A percentile compares a stretch with the other conserved stretches of the same genome.
Evolutionary conservation across 2,113 vertebrate genomes (phyloP).

Genomic region (Mesoclemmys tuberculata): DNA sequence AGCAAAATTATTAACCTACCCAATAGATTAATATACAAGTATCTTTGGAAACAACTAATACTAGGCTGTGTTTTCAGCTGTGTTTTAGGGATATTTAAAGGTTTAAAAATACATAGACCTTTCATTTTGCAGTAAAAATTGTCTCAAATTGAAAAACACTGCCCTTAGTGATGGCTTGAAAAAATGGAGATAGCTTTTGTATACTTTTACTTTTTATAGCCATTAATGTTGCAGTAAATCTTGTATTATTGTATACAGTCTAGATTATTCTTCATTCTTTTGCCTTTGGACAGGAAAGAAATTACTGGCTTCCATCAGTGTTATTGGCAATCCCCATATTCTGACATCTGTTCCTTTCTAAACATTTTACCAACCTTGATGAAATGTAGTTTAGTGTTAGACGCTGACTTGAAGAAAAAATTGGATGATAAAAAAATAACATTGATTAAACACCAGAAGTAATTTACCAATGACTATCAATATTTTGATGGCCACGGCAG

Average conservation of each 20-base stretch:
- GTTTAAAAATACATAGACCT: slow-evolving; percentile 73
- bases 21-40: slow-evolving; percentile 77
- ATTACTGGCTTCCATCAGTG: slow-evolving; percentile 92
- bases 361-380: slow-evolving; percentile 94
- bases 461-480: slow-evolving; percentile 74
- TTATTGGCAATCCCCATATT: slow-evolving; percentile 90
- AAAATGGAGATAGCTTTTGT: slow-evolving; percentile 74
- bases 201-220: slow-evolving; percentile 76
- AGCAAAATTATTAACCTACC: slow-evolving; percentile 82
- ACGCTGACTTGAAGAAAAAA: slow-evolving; percentile 76
- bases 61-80: slow-evolving; percentile 70
- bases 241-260: slow-evolving; percentile 75
- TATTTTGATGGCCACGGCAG: slow-evolving; percentile 73
- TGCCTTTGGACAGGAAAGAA: slow-evolving; percentile 91
- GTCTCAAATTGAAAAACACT: slow-evolving; percentile 75
- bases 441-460: slow-evolving; percentile 78
- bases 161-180: slow-evolving; percentile 66
- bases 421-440: slow-evolving; percentile 78
- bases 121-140: slow-evolving; percentile 70
- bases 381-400: slow-evolving; percentile 83
- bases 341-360: slow-evolving; percentile 97
- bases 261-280: slow-evolving; percentile 86
- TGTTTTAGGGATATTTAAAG: slow-evolving; percentile 74
- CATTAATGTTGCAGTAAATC: slow-evolving; percentile 77
- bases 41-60: slow-evolving; percentile 74